phyloP scores from a whole-genome alignment of 2,888 invertebrate species.

The Oasisia sp. region DNA sequence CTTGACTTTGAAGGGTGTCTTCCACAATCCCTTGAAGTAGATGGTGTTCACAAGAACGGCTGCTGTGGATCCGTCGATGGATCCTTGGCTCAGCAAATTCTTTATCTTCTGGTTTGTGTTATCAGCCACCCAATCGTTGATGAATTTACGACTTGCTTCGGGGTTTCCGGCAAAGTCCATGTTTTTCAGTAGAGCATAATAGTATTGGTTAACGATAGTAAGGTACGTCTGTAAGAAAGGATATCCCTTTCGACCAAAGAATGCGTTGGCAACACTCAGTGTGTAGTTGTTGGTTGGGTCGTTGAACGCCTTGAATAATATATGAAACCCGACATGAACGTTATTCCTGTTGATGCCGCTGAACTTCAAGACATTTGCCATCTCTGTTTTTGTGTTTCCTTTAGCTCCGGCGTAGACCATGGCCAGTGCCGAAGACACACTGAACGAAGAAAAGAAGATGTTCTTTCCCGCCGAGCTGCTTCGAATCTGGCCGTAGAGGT shows the following conservation, averaged over 20 bases:
- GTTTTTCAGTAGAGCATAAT: not conserved
- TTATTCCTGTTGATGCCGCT: not conserved
- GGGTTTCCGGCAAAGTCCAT: conserved; percentile 44
- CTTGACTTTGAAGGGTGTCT: conserved; percentile 68
- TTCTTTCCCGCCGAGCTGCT: not conserved
- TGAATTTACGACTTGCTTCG: conserved; percentile 66
- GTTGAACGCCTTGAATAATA: not conserved
- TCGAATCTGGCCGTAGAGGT: not conserved
- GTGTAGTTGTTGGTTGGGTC: not conserved
- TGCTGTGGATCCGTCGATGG: conserved; percentile 53
- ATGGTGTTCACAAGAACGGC: conserved; percentile 67
- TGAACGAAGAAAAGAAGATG: not conserved
- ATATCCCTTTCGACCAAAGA: not conserved
- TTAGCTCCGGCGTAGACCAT: not conserved
- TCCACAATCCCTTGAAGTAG: conserved; percentile 68
- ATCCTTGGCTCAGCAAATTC: conserved; percentile 74
- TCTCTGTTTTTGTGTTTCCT: not conserved
- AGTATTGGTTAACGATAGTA: not conserved
- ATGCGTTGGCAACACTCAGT: not conserved
- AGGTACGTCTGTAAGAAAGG: not conserved
- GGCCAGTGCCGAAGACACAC: not conserved
- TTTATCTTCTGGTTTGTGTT: conserved; percentile 86
- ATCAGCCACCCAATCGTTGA: conserved; percentile 85
- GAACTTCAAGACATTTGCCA: not conserved
- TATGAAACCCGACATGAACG: not conserved